Base-by-base conservation (phyloP, 30 jellyfish, hydroid and myxozoan genomes). In the Catostylus mosaicus region DNA sequence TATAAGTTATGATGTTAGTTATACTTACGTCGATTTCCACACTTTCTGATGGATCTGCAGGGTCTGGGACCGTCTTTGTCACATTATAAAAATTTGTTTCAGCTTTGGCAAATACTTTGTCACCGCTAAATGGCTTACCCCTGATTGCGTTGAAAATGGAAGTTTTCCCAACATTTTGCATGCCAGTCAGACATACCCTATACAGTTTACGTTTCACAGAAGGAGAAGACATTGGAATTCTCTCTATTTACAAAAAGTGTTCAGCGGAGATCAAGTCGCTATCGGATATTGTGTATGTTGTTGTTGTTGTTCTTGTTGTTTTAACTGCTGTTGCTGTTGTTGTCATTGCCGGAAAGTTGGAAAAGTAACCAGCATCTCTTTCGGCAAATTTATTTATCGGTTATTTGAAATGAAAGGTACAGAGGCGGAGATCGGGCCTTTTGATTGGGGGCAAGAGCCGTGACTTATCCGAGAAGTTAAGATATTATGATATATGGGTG, bases 111-210 rank as follows among this genome's bases (percentile, higher is more conserved):
- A 6, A 3, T 36, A 3, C 26, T 16, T 10, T 4, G 2, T 50
- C 24, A 8, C 45, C 18, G 45, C 70, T 37, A 47, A 65, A 80
- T 26, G 82, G 77, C 24, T 47, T 68, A 30, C 90, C 90, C 34
- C 90, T 68, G 3, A 67, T 18, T 12, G 66, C 63, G 52, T 80
- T 80, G 69, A 65, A 80, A 1, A 80, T 64, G 1, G 90, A 66
- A 9, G 84, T 80, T 56, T 80, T 80, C 59, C 90, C 90, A 1
- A 56, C 82, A 37, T 36, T 43, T 38, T 56, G 57, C 52, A 24
- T 30, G 26, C 90, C 90, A 80, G 66, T 36, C 16, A 80, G 83
- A 48, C 90, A 80, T 8, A 80, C 79, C 33, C 67, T 80, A 47
- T 37, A 80, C 8, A 1, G 18, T 64, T 27, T 59, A 5, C 40